Evolutionary conservation across 1,140 invertebrate genomes (phyloP), one percentile per base, ranked within the genome.

Genomic region (Nasonia giraulti): DNA sequence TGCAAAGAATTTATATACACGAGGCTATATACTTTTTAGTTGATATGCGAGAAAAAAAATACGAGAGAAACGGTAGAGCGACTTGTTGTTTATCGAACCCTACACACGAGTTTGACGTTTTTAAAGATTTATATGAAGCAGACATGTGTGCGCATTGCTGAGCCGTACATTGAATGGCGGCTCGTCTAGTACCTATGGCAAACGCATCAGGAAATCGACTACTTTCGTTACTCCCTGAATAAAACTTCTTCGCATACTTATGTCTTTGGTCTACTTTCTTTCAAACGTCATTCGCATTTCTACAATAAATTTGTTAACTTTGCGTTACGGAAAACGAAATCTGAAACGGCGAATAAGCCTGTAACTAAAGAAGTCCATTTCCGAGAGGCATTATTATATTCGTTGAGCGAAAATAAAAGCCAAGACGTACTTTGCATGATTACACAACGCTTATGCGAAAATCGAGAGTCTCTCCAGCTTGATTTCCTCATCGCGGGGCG

Each of bases 11-110:
- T 85, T 82, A 82, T 82, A 82, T 77, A 76, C 11, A 77, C 55
- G 84, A 85, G 79, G 84, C 84, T 85, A 78, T 69, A 82, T 78
- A 85, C 33, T 75, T 78, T 81, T 85, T 81, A 85, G 80, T 82
- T 81, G 7, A 81, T 84, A 68, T 80, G 50, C n/a, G 14, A 37
- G 31, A 68, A 31, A 80, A 77, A 80, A 79, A 78, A 20, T 50
- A 69, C 7, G 66, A 20, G n/a, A 74, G 33, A 74, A 14, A 78
- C 7, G 47, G n/a, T 82, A 77, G 73, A 76, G 40, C 27, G 27
- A 77, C 17, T 85, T 85, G 84, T 81, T 85, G 20, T 85, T 85
- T 85, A 80, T 85, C 80, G 47, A 82, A 82, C 74, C 66, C 80
- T 23, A 27, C 2, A 40, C 20, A 31, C n/a, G 84, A 81, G 79